Evolutionary conservation across 1,140 invertebrate species (phyloP).

Genomic region (Asbolus verrucosus): DNA sequence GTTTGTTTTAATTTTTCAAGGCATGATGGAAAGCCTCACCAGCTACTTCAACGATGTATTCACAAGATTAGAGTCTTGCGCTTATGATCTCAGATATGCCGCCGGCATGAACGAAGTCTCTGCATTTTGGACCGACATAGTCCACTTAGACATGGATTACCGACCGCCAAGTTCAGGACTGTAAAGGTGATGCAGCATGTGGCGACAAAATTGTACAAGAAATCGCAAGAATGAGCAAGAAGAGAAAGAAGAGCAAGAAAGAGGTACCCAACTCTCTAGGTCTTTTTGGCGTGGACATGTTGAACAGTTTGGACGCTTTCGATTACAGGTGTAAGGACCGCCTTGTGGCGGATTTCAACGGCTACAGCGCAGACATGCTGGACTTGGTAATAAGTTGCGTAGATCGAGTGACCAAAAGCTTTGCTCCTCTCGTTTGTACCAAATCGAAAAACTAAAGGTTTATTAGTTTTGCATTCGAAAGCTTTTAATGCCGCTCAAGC

Average conservation of each 20-base stretch:
- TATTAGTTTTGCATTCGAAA: slow-evolving; percentile 21
- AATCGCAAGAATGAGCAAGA: too few species aligned
- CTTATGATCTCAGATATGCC: background rate
- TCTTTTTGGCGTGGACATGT: background rate
- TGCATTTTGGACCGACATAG: background rate
- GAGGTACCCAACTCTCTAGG: background rate
- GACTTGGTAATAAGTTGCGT: background rate
- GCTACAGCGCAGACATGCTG: background rate
- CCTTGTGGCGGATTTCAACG: background rate
- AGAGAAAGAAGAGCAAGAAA: background rate
- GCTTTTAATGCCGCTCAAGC: slow-evolving; percentile 29
- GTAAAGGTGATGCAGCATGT: background rate
- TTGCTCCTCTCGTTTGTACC: background rate
- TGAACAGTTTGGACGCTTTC: background rate
- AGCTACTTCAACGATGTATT: background rate
- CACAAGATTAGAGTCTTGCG: background rate
- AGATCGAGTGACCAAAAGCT: background rate
- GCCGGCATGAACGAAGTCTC: background rate
- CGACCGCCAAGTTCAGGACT: background rate
- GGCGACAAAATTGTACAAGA: background rate
- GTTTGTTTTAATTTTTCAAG: background rate
- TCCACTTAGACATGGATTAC: background rate
- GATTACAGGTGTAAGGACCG: background rate
- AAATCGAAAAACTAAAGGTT: background rate
- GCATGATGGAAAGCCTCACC: too few species aligned